phyloP scores from a whole-genome alignment of 2,113 vertebrate genomes.

The Cinclus cinclus region DNA sequence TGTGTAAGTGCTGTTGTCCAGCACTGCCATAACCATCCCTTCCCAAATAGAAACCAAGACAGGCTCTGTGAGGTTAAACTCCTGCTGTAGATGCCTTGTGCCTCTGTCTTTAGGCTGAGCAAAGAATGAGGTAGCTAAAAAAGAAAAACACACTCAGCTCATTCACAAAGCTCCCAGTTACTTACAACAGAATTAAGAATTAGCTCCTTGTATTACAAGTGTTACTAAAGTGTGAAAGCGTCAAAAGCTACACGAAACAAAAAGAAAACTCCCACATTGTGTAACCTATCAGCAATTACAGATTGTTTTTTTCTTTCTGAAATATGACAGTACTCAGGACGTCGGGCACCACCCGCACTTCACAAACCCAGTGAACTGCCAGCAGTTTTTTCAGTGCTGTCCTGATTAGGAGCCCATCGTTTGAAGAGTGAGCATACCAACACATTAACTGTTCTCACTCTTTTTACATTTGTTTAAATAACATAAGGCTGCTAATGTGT shows the following conservation, averaged over 20 bases:
- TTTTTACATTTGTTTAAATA: constrained; percentile 15
- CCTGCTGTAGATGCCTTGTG: neutral
- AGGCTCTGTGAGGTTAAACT: neutral
- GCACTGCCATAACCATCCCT: neutral
- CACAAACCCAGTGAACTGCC: neutral
- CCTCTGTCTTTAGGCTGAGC: neutral
- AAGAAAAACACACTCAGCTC: neutral
- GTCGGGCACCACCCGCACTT: neutral
- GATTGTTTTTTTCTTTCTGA: neutral
- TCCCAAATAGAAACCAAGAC: neutral
- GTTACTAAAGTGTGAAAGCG: neutral
- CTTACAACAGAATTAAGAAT: neutral
- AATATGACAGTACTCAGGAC: neutral
- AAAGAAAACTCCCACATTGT: neutral
- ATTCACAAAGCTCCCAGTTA: neutral
- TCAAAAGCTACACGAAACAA: neutral
- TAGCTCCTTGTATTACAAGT: neutral
- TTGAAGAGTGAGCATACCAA: neutral
- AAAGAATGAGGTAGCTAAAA: neutral
- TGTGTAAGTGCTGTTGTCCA: neutral
- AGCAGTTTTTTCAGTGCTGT: neutral
- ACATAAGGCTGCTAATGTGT: neutral
- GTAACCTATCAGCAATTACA: neutral
- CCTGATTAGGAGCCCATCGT: neutral
- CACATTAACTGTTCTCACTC: neutral